Conservation (phyloP, 2,113 vertebrate species). For the Hyaena hyaena region DNA sequence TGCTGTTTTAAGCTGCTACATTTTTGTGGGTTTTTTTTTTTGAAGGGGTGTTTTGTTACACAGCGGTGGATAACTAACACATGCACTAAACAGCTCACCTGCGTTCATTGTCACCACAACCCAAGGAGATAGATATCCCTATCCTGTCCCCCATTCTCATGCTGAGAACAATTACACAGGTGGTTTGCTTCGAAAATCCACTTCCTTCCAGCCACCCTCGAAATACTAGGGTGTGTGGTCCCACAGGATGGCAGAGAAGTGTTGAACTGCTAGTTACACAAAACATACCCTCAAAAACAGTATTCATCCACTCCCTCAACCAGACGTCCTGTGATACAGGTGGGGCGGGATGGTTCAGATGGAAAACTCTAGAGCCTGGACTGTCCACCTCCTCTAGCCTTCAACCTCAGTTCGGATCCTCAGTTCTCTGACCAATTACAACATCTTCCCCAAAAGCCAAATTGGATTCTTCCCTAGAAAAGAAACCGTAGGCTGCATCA, state of each 20-base stretch:
- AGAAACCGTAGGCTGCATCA: not conserved
- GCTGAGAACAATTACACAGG: not conserved
- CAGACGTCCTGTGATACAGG: fast-evolving
- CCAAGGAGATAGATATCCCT: not conserved
- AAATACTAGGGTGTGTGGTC: not conserved
- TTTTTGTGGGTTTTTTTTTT: not conserved
- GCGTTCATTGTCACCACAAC: not conserved
- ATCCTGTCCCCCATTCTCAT: not conserved
- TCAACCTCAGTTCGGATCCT: not conserved
- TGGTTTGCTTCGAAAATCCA: not conserved
- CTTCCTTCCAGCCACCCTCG: not conserved
- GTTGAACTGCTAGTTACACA: not conserved
- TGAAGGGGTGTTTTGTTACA: not conserved
- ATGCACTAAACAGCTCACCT: not conserved
- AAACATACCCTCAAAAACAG: not conserved
- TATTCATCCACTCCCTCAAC: not conserved
- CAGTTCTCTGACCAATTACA: not conserved
- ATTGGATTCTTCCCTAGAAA: conserved; percentile 51
- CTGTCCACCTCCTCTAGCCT: not conserved
- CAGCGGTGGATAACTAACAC: not conserved
- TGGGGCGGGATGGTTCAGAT: not conserved
- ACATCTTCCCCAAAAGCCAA: not conserved
- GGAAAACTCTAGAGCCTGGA: not conserved
- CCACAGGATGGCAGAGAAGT: not conserved
- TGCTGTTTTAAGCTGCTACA: not conserved